Conservation (phyloP, 2,888 invertebrate genomes). For the Ochropacha duplaris region DNA sequence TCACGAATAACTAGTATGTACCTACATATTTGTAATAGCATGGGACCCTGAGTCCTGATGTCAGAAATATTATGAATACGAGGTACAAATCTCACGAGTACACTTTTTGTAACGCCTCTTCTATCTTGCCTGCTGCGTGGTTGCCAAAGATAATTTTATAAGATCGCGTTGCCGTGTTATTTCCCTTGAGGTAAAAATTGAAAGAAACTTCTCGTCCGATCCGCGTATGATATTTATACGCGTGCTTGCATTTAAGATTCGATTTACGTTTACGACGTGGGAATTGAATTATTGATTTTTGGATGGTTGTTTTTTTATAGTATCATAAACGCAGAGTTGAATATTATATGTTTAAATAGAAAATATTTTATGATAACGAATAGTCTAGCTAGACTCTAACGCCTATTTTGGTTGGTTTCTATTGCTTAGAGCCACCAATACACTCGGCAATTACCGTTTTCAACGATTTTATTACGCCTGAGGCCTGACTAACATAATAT, state of each 20-base stretch:
- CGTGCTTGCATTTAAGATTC: background rate
- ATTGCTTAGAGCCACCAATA: no score
- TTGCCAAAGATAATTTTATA: constrained; percentile 37
- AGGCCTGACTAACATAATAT: no score
- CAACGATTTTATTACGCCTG: no score
- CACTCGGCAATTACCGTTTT: no score
- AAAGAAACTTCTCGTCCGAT: constrained; percentile 29
- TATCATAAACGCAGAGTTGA: no score
- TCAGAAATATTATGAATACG: constrained; percentile 3
- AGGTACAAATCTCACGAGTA: constrained; percentile 18
- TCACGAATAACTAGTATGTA: background rate
- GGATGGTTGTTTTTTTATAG: background rate
- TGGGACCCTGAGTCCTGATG: background rate
- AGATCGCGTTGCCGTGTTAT: constrained; percentile 38
- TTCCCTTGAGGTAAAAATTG: constrained; percentile 45
- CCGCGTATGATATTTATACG: constrained; percentile 13
- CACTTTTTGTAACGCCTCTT: constrained; percentile 22
- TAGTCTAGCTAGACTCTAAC: no score
- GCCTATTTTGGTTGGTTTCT: no score
- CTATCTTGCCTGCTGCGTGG: constrained; percentile 18
- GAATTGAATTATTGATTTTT: background rate
- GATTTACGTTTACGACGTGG: background rate
- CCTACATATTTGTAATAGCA: background rate
- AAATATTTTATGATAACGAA: no score
- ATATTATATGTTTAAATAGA: no score